Conservation (phyloP, 2,888 invertebrate genomes). For the Ctenicera cuprea region DNA sequence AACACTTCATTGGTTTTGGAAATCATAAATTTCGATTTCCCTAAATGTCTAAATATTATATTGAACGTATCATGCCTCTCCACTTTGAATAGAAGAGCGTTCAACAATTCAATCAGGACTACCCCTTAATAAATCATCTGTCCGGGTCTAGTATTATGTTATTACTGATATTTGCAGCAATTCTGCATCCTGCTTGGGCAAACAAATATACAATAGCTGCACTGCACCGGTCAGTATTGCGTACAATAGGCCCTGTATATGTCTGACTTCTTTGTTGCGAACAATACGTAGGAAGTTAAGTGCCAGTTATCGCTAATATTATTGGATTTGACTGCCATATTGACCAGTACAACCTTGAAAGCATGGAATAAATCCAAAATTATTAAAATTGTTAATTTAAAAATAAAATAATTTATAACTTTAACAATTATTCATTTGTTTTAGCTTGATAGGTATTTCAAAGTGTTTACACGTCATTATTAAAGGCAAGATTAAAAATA, state of each 20-base stretch:
- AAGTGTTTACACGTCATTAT: too few relatives aligned
- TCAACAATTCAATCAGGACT: constrained; percentile 59
- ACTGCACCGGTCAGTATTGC: constrained; percentile 67
- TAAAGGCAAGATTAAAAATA: too few relatives aligned
- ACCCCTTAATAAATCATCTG: constrained; percentile 70
- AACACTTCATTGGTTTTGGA: constrained; percentile 2
- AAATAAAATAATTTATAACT: too few relatives aligned
- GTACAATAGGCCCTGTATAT: constrained; percentile 43
- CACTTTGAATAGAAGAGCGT: constrained; percentile 54
- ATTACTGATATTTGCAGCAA: constrained; percentile 69
- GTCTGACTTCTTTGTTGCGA: constrained; percentile 54
- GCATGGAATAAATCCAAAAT: too few relatives aligned
- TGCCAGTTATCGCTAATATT: constrained; percentile 54
- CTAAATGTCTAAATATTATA: constrained; percentile 59
- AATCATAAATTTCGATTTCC: constrained; percentile 27
- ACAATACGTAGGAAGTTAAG: constrained; percentile 60
- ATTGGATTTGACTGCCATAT: constrained; percentile 14
- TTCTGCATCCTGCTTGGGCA: constrained; percentile 68
- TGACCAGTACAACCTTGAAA: too few relatives aligned
- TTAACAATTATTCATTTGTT: too few relatives aligned
- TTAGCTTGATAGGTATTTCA: too few relatives aligned
- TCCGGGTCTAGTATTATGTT: constrained; percentile 63
- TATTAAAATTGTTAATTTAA: too few relatives aligned
- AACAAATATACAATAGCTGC: constrained; percentile 66
- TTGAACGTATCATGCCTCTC: constrained; percentile 52